Conservation (phyloP, 2,888 invertebrate genomes). For the Teinopalpus imperialis region DNA sequence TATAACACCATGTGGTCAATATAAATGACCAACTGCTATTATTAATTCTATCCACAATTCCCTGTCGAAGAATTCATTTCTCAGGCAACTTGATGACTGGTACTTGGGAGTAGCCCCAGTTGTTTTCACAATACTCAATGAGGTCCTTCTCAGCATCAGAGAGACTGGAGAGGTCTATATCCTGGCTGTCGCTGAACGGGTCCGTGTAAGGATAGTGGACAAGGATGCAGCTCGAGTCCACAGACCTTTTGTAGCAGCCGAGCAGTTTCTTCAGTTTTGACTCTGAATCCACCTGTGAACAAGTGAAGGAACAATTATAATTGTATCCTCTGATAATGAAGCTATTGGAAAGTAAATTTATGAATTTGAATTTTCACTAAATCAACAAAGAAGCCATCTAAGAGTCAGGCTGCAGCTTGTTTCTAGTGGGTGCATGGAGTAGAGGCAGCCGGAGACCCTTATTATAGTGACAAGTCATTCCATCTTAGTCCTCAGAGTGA, state of each 20-base stretch:
- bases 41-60: conserved; percentile 22
- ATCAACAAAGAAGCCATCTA: too few species aligned
- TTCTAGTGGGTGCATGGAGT: too few species aligned
- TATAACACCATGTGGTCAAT: conserved; percentile 12
- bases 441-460: too few species aligned
- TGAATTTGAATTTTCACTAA: too few species aligned
- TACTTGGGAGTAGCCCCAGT: conserved; percentile 83
- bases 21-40: conserved; percentile 25
- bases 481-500: too few species aligned
- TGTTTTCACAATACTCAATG: conserved; percentile 85
- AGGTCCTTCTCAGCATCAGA: conserved; percentile 83
- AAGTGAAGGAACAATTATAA: conserved; percentile 30
- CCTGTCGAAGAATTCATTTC: conserved; percentile 65
- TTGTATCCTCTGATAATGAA: too few species aligned
- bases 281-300: conserved; percentile 79
- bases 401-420: too few species aligned
- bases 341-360: too few species aligned
- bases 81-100: conserved; percentile 86
- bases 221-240: conserved; percentile 81
- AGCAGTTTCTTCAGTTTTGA: conserved; percentile 73
- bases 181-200: conserved; percentile 69
- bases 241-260: conserved; percentile 61
- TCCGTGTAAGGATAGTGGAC: conserved; percentile 77
- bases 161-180: conserved; percentile 69
- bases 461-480: too few species aligned